Base-by-base conservation (phyloP, 2,113 vertebrate species). In the Nothoprocta pentlandii region DNA sequence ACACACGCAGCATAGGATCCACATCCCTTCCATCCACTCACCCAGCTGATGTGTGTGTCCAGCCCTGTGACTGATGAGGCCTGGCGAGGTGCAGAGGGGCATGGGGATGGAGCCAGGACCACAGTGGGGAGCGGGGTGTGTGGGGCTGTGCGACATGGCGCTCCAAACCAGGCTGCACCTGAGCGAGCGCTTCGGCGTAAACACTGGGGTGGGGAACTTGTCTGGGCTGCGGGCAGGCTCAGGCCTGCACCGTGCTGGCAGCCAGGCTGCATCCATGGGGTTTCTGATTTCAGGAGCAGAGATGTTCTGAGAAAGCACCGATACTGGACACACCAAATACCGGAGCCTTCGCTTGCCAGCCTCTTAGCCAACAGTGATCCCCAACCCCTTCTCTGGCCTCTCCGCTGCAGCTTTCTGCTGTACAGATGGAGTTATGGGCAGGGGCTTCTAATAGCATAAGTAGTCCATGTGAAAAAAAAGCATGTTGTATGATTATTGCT, bases 121-220 rank as follows among this genome's bases (percentile, higher is more conserved):
- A 5, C 30, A 28, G 30, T 0, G 1, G 25, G 76, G 26, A 85
- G 44, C 1, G 0, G 62, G 42, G 53, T 0, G 8, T 32, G 42
- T 51, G 0, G 0, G 21, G 0, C 75, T 34, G 81, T 26, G 15
- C 58, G 63, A 11, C 66, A 59, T 71, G 36, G 62, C 74, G 32
- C 9, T 69, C 79, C 39, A 39, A 36, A 26, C 34, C 80, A 70
- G 66, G 61, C 90, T 46, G 69, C 1, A 6, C 62, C 0, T 1
- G 34, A 84, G 83, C 0, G 1, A 94, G 77, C 0, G 0, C 53
- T 90, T 75, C 0, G 1, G 80, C 5, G 8, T 96, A 95, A 96
- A 96, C 95, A 96, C 6, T 0, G 16, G 95, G 92, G 95, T 92
- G 95, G 95, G 91, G 95, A 96, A 87, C 66, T 77, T 2, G 86